Percentiles rank a stretch among this genome's conserved stretches.
These are phyloP conservation scores for Bombus sibiricus DNA, from an alignment of 1,140 invertebrate species.

Conservation along the genomic window DNA sequence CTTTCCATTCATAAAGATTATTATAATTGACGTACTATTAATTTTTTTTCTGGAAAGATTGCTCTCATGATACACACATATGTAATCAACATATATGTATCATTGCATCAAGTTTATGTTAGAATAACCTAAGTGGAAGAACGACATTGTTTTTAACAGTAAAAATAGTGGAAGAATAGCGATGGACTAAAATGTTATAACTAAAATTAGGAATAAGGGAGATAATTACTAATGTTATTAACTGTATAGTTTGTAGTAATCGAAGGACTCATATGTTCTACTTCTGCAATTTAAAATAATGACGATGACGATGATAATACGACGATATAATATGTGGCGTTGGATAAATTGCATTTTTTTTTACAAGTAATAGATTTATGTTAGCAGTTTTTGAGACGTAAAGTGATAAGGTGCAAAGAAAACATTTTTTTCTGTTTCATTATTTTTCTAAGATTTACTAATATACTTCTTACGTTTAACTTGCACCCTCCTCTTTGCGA, in stretches of 20 bases:
- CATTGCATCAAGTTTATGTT: background rate
- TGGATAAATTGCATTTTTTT: constrained; percentile 61
- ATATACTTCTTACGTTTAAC: constrained; percentile 47
- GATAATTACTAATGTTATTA: constrained; percentile 75
- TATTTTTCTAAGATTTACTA: constrained; percentile 35
- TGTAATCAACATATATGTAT: constrained; percentile 15
- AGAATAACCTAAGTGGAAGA: background rate
- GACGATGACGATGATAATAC: constrained; percentile 44
- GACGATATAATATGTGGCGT: constrained; percentile 19
- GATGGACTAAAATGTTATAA: constrained; percentile 55
- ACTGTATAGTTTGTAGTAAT: constrained; percentile 73
- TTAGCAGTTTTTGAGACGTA: constrained; percentile 51
- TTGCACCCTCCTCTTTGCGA: constrained; percentile 33
- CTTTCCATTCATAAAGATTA: constrained; percentile 28
- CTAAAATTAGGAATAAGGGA: constrained; percentile 68
- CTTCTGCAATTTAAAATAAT: constrained; percentile 36
- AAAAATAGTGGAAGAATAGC: constrained; percentile 29
- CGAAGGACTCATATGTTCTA: constrained; percentile 55
- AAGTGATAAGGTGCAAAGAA: constrained; percentile 47
- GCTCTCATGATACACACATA: background rate
- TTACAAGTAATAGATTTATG: constrained; percentile 63
- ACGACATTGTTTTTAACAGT: background rate
- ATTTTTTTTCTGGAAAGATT: constrained; percentile 13
- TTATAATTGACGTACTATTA: constrained; percentile 17
- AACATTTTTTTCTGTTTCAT: constrained; percentile 43